These are phyloP conservation scores for Saguinus midas DNA, from an alignment of 2,113 vertebrate species.

Conservation along the genomic window DNA sequence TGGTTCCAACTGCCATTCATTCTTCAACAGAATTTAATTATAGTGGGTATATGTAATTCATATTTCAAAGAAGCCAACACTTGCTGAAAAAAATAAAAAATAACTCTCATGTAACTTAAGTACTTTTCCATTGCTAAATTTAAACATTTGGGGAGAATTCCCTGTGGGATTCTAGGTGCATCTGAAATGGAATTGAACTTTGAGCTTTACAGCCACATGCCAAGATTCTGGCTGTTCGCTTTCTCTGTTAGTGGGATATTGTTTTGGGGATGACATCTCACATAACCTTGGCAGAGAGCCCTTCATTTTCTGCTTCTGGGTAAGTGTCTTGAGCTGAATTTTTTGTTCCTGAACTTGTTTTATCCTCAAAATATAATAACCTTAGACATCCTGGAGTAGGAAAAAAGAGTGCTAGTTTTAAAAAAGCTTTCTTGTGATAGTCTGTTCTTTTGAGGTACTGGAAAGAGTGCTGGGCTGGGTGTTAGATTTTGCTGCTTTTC, in stretches of 20 bases:
- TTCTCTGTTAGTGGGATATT: slow-evolving; percentile 68
- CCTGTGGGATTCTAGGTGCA: neutral
- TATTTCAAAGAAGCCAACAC: slow-evolving; percentile 79
- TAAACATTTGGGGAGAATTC: slow-evolving; percentile 72
- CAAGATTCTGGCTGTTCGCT: slow-evolving; percentile 64
- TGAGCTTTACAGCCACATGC: neutral
- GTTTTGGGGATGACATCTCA: slow-evolving; percentile 77
- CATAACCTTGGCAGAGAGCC: slow-evolving; percentile 75
- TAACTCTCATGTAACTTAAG: slow-evolving; percentile 65
- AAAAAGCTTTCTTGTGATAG: neutral
- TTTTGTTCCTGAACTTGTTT: slow-evolving; percentile 73
- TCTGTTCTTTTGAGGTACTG: neutral
- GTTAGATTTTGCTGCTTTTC: neutral
- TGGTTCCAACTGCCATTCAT: slow-evolving; percentile 51
- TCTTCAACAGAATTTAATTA: slow-evolving; percentile 74
- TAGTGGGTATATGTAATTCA: slow-evolving; percentile 62
- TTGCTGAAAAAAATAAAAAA: slow-evolving; percentile 73
- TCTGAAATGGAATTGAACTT: slow-evolving; percentile 65
- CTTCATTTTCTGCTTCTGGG: slow-evolving; percentile 71
- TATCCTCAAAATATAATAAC: slow-evolving; percentile 72
- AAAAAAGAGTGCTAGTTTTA: neutral
- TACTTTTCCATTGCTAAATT: slow-evolving; percentile 72
- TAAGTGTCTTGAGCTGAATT: slow-evolving; percentile 70
- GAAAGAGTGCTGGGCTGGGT: neutral
- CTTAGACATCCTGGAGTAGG: slow-evolving; percentile 61